Conservation (phyloP, 2,113 vertebrate species). For the Limanda limanda region DNA sequence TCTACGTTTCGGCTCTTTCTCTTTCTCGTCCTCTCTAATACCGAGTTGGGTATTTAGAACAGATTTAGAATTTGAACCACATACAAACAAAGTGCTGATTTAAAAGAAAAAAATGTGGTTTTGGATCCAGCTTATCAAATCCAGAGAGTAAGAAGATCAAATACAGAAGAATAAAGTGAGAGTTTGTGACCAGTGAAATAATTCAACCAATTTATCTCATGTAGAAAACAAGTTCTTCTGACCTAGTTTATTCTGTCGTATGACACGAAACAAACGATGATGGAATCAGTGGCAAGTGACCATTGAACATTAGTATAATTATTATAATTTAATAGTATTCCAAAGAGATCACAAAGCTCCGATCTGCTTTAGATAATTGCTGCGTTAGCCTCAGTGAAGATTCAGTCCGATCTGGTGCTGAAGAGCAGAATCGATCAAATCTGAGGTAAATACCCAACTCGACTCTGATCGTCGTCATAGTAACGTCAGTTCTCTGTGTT, state of each 20-base stretch:
- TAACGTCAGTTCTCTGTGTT: slow-evolving; percentile 87
- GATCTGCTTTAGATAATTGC: neutral
- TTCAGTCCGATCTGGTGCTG: neutral
- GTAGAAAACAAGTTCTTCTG: no score
- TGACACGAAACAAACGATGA: no score
- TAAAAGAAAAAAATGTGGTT: neutral
- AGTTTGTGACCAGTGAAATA: no score
- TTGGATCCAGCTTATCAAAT: slow-evolving; percentile 41
- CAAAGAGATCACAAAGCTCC: neutral
- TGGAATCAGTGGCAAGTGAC: neutral
- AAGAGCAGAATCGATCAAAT: slow-evolving; percentile 46
- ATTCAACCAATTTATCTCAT: no score
- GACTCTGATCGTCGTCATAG: slow-evolving; percentile 43
- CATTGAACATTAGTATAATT: neutral
- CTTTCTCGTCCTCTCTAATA: neutral
- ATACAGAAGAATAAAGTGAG: no score
- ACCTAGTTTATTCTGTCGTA: no score
- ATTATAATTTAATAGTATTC: neutral
- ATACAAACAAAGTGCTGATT: no score
- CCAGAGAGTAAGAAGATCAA: neutral
- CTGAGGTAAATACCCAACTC: slow-evolving; percentile 3
- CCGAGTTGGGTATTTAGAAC: slow-evolving; percentile 6
- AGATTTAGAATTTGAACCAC: neutral
- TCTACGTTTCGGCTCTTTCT: slow-evolving; percentile 1
- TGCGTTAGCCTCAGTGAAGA: neutral